These are phyloP conservation scores for Drepana falcataria DNA, from an alignment of 2,888 invertebrate genomes.

Conservation along the genomic window DNA sequence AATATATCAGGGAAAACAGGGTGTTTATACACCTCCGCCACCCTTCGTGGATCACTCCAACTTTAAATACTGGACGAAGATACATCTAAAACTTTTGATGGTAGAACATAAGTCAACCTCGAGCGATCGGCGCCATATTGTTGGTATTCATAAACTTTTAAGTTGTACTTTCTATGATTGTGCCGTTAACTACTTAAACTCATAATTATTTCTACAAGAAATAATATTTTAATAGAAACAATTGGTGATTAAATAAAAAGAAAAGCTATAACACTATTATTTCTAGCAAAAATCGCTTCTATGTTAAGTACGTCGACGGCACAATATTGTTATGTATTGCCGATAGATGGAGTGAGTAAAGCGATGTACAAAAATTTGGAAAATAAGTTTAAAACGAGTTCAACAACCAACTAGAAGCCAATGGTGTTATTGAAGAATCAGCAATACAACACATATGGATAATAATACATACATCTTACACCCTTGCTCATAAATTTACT, in stretches of 20 bases:
- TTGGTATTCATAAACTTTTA: background rate
- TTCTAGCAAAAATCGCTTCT: slow-evolving; percentile 1
- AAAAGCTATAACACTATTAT: background rate
- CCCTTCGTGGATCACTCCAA: too few relatives aligned
- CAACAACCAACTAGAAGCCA: slow-evolving; percentile 48
- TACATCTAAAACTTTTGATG: too few relatives aligned
- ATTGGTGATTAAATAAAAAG: background rate
- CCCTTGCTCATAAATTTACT: background rate
- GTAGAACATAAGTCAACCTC: background rate
- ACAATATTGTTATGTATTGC: slow-evolving; percentile 62
- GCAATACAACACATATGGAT: slow-evolving; percentile 54
- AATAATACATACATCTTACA: slow-evolving; percentile 13
- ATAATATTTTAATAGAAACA: background rate
- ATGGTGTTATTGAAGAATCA: slow-evolving; percentile 53
- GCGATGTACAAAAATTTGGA: slow-evolving; percentile 57
- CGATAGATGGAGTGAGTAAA: slow-evolving; percentile 56
- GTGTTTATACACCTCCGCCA: too few relatives aligned
- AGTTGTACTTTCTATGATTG: slow-evolving; percentile 32
- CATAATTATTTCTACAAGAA: background rate
- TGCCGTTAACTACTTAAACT: slow-evolving; percentile 16
- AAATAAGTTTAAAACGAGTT: slow-evolving; percentile 26
- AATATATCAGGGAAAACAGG: too few relatives aligned
- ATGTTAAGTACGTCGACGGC: slow-evolving; percentile 29
- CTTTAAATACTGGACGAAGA: too few relatives aligned
- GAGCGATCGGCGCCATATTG: background rate